Percentiles rank a stretch among this genome's conserved stretches.
Evolutionary conservation across 2,888 invertebrate genomes (phyloP).

Genomic region (Proisotoma minuta): DNA sequence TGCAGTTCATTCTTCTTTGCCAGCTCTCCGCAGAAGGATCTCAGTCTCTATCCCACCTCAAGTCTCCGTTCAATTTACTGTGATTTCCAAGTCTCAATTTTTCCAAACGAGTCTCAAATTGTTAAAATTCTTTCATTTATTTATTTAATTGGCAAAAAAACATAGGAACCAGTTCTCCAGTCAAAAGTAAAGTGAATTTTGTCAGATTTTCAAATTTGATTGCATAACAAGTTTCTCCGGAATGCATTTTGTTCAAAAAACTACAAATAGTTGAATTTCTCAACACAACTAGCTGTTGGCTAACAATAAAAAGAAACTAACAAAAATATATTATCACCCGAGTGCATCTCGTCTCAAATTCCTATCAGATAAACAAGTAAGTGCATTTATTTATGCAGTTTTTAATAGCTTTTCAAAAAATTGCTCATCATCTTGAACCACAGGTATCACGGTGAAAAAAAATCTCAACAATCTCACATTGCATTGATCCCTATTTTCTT

Average conservation of each 20-base stretch:
- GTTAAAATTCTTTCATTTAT: not conserved
- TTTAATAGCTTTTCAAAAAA: too few species aligned
- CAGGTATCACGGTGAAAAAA: too few species aligned
- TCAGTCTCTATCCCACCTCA: not conserved
- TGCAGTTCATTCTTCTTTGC: slow-evolving; percentile 4
- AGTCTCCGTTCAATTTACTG: not conserved
- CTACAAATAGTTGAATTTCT: not conserved
- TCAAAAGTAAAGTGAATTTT: too few species aligned
- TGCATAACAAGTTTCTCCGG: not conserved
- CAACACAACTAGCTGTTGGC: not conserved
- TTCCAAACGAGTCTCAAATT: not conserved
- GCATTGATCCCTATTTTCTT: too few species aligned
- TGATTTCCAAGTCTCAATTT: not conserved
- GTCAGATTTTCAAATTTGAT: not conserved
- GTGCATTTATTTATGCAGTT: too few species aligned
- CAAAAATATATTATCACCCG: too few species aligned
- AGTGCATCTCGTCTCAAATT: not conserved
- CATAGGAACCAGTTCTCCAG: not conserved
- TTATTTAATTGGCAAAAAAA: not conserved
- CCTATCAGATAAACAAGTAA: too few species aligned
- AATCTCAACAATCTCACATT: too few species aligned
- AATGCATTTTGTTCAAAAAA: too few species aligned
- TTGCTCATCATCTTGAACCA: too few species aligned
- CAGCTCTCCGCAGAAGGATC: not conserved
- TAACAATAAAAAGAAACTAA: not conserved